phyloP scores from a whole-genome alignment of 2,797 vertebrate genomes.

The Tapera naevia region DNA sequence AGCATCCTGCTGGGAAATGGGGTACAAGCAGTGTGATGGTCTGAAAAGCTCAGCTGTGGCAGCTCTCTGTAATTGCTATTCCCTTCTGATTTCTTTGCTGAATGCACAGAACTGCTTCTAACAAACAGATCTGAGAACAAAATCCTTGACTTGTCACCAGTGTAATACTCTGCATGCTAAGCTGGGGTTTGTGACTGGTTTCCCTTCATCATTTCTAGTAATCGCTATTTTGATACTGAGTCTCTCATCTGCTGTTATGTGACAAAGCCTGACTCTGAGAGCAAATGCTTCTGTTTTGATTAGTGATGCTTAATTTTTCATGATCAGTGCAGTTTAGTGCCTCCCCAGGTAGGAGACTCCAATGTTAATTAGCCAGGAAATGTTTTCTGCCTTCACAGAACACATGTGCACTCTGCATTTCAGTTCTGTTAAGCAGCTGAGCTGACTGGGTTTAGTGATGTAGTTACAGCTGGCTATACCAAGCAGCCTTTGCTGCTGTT shows the following conservation, averaged over 20 bases:
- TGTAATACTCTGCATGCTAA: constrained; percentile 32
- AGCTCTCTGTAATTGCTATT: constrained; percentile 67
- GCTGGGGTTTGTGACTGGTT: neutral
- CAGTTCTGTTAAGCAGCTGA: neutral
- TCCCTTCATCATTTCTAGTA: neutral
- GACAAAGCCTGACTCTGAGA: neutral
- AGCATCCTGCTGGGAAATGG: constrained; percentile 35
- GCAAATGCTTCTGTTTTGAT: constrained; percentile 1
- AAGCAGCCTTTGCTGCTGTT: neutral
- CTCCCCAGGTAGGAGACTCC: constrained; percentile 48
- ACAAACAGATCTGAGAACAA: constrained; percentile 54
- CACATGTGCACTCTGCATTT: neutral
- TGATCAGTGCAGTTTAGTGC: constrained; percentile 48
- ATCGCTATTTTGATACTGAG: neutral
- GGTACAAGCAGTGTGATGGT: neutral
- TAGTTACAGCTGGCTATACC: neutral
- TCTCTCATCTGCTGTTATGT: constrained; percentile 9
- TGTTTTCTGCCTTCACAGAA: neutral
- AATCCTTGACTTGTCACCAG: constrained; percentile 44
- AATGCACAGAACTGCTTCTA: constrained; percentile 52
- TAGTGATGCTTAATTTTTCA: constrained; percentile 71
- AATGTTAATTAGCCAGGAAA: constrained; percentile 60
- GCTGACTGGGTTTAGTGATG: neutral
- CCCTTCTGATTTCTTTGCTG: constrained; percentile 62
- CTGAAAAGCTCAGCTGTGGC: constrained; percentile 58